A percentile compares a stretch with the other conserved stretches of the same genome.
phyloP scores from a whole-genome alignment of 1,140 invertebrate species.

The Orchestia grillus region DNA sequence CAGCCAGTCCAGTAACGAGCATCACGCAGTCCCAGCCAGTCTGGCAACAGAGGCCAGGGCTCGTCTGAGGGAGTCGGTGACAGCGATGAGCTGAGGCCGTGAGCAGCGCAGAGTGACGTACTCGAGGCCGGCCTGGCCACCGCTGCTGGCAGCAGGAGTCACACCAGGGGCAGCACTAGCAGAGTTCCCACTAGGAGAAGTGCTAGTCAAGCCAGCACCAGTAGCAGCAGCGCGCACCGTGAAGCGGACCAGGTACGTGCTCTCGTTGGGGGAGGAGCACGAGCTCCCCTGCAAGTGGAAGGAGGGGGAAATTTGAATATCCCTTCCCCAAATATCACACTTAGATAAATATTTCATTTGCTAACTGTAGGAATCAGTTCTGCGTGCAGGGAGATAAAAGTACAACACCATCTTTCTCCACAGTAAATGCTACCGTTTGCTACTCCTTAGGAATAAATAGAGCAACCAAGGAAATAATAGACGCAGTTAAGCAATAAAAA shows the following conservation, averaged over 20 bases:
- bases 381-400: no score
- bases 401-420: no score
- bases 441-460: no score
- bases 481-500: no score
- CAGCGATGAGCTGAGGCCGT: neutral
- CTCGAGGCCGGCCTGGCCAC: neutral
- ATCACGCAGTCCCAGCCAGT: neutral
- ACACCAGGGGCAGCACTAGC: neutral
- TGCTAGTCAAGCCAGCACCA: neutral
- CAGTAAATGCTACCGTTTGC: no score
- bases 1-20: no score
- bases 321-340: neutral
- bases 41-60: neutral
- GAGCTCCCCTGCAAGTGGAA: neutral
- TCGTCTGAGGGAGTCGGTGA: neutral
- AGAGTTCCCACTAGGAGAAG: neutral
- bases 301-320: neutral
- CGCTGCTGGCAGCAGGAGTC: neutral
- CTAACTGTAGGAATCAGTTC: no score
- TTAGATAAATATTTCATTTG: no score
- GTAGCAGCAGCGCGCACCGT: neutral
- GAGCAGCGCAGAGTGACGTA: slow-evolving; percentile 11
- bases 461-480: no score
- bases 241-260: slow-evolving; percentile 6
- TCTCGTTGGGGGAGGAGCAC: neutral